Conservation (phyloP, 53 echinoderm and acorn worm genomes). For the Temnopleurus reevesii region DNA sequence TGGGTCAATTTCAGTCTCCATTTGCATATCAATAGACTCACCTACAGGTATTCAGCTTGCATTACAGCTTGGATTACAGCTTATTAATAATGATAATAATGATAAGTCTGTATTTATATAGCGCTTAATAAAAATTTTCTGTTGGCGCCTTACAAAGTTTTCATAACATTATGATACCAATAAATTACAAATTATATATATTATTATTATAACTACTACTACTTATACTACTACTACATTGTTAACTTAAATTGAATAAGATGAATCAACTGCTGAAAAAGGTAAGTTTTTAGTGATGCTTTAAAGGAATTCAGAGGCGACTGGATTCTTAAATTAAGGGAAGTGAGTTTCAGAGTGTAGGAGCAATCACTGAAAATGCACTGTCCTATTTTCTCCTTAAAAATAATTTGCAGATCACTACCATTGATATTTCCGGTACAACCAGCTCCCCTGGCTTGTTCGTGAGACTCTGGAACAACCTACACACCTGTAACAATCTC, state of each 20-base stretch:
- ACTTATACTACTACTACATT: too few species aligned
- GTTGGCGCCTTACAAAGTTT: background rate
- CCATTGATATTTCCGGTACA: background rate
- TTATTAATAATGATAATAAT: too few species aligned
- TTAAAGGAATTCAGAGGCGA: background rate
- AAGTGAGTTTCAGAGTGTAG: background rate
- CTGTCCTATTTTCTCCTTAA: background rate
- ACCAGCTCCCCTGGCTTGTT: background rate
- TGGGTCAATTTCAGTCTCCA: background rate
- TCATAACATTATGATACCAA: background rate
- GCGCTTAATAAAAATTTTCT: too few species aligned
- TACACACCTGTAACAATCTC: background rate
- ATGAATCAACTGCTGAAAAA: too few species aligned
- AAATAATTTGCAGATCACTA: background rate
- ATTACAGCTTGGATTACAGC: background rate
- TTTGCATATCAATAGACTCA: background rate
- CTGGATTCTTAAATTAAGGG: background rate
- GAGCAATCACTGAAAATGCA: too few species aligned
- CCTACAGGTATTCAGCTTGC: too few species aligned
- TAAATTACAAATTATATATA: too few species aligned
- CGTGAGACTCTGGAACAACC: slow-evolving; percentile 16
- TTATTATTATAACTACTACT: too few species aligned
- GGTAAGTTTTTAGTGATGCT: too few species aligned
- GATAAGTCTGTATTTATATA: too few species aligned
- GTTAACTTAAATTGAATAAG: too few species aligned